Conservation (phyloP, 2,797 vertebrate genomes). For the Amazona finschi region DNA sequence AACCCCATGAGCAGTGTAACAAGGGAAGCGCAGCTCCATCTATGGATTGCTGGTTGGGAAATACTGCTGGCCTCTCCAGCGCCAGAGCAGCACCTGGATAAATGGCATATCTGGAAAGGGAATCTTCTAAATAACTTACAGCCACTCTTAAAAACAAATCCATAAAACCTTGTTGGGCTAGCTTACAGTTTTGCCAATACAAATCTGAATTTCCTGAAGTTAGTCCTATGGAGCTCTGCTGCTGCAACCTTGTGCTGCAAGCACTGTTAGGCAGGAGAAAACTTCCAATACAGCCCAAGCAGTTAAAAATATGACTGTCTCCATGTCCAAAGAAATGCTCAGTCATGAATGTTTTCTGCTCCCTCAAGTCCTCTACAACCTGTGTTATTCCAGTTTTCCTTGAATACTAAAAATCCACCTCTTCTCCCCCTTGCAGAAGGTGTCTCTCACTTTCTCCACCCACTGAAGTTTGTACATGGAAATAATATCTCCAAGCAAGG, state of each 20-base stretch:
- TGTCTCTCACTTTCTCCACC: neutral
- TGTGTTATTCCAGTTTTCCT: neutral
- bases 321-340: neutral
- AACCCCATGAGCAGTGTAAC: neutral
- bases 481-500: neutral
- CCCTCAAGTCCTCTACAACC: neutral
- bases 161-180: neutral
- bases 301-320: neutral
- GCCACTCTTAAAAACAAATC: neutral
- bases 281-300: neutral
- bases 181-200: neutral
- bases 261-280: neutral
- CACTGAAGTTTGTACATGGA: neutral
- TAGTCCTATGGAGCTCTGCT: neutral
- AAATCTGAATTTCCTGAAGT: neutral
- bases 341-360: neutral
- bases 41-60: neutral
- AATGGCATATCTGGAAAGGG: neutral
- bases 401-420: neutral
- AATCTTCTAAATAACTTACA: neutral
- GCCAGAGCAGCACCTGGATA: neutral
- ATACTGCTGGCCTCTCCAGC: neutral
- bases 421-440: rapidly evolving
- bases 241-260: neutral
- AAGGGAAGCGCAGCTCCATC: neutral